Evolutionary conservation across 2,888 invertebrate species (phyloP).

Genomic region (Myathropa florea): DNA sequence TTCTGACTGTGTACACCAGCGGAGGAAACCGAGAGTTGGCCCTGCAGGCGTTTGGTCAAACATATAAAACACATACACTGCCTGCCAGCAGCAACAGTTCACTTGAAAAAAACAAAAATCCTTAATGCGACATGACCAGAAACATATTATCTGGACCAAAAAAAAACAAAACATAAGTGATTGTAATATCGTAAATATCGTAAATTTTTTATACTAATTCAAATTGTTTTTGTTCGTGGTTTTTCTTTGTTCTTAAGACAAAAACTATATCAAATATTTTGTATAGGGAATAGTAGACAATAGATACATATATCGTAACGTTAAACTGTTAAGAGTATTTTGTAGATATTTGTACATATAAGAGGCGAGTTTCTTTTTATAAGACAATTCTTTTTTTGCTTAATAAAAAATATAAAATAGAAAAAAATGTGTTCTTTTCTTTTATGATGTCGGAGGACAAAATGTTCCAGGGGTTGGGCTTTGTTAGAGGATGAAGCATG

Average conservation of each 20-base stretch:
- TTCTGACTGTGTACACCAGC: slow-evolving; percentile 40
- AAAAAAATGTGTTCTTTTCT: neutral
- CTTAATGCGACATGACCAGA: slow-evolving; percentile 3
- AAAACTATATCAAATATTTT: neutral
- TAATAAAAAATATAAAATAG: slow-evolving; percentile 9
- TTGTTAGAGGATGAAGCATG: no score
- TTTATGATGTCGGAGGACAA: neutral
- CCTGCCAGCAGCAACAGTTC: neutral
- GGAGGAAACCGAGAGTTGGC: slow-evolving; percentile 32
- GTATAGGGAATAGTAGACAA: slow-evolving; percentile 12
- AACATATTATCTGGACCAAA: slow-evolving; percentile 21
- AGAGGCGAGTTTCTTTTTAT: neutral
- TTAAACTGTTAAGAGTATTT: slow-evolving; percentile 19
- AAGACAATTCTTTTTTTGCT: slow-evolving; percentile 19
- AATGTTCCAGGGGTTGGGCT: neutral
- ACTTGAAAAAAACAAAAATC: neutral
- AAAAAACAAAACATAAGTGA: slow-evolving; percentile 32
- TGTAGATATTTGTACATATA: slow-evolving; percentile 36
- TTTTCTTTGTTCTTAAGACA: neutral
- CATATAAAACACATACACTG: no score
- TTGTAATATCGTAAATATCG: slow-evolving; percentile 65
- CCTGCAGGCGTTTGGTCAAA: neutral
- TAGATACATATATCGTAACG: slow-evolving; percentile 2
- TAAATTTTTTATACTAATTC: slow-evolving; percentile 23
- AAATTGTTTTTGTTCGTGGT: slow-evolving; percentile 4